Evolutionary conservation across 2,113 vertebrate genomes (phyloP).

Genomic region (Oryzias celebensis): DNA sequence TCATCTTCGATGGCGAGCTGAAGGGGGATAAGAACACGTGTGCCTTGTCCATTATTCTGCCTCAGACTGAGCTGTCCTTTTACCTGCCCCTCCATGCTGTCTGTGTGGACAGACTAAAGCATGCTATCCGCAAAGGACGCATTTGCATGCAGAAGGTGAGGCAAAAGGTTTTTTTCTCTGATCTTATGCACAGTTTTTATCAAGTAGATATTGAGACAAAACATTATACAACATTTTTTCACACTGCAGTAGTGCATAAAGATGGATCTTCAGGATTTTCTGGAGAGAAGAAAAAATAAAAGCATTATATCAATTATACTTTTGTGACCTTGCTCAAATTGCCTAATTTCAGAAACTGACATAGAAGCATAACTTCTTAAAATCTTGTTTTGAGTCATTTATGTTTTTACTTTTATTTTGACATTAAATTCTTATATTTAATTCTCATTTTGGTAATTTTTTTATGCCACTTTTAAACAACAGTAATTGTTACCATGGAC

Average conservation of each 20-base stretch:
- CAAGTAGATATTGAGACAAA: slow-evolving; percentile 19
- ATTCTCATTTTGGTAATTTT: too few species aligned
- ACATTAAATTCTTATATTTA: background rate
- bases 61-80: slow-evolving; percentile 90
- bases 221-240: slow-evolving; percentile 14
- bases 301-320: too few species aligned
- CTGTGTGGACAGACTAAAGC: slow-evolving; percentile 92
- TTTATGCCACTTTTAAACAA: too few species aligned
- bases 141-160: slow-evolving; percentile 99
- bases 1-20: slow-evolving; percentile 97
- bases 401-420: background rate
- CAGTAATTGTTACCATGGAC: too few species aligned
- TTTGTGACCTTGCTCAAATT: too few species aligned
- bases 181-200: background rate
- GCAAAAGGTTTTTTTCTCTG: background rate
- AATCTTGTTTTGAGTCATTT: background rate
- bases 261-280: background rate
- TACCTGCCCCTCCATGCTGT: slow-evolving; percentile 93
- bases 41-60: slow-evolving; percentile 93
- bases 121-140: slow-evolving; percentile 93
- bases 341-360: too few species aligned
- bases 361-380: too few species aligned
- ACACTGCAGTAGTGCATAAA: slow-evolving; percentile 23
- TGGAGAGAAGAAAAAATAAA: background rate
- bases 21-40: slow-evolving; percentile 97